Evolutionary conservation across 1,140 invertebrate genomes (phyloP), one percentile per base, ranked within the genome.

Genomic region (Drosophila parabipectinata): DNA sequence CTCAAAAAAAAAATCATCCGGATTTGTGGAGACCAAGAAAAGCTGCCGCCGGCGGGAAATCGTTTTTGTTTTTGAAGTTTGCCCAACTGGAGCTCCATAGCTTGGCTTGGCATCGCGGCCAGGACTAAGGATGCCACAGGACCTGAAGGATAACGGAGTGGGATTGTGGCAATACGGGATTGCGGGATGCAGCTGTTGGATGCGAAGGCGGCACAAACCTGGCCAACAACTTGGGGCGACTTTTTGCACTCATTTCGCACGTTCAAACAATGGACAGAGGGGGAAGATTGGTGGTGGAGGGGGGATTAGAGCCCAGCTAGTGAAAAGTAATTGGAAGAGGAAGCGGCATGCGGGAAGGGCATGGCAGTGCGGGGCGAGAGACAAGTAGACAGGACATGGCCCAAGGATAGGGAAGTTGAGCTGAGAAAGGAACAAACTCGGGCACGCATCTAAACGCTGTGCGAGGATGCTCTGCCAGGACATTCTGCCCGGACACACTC

Each of bases 221-320:
- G 77, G 51, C 57, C 71, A 69, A 75, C 79, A 67, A 78, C 82
- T 79, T 87, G 69, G 57, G 82, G 82, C 82, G 75, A 87, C 82
- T 82, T 82, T 87, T 69, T 78, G 82, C 82, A 87, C 83, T 82
- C 83, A 87, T 87, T 85, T 85, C 77, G 73, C 81, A 85, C 67
- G 73, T 81, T 68, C 62, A 72, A 77, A 66, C 73, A 72, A 79
- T 64, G 53, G 62, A 15, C 9, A 14, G 3, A 18, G 52, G 9
- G 28, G 28, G 7, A 30, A 12, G 37, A 4, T 4, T 15, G n/a
- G 26, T 7, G 15, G 26, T 0, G 2, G 7, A 15, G 4, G 18
- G 18, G 44, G 26, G n/a, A 26, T 37, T 37, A 10, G 21, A 24
- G 26, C 32, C 44, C 62, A 56, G 61, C 61, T 18, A 54, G 51